A percentile compares a stretch with the other conserved stretches of the same genome.
Evolutionary conservation across 2,113 vertebrate species (phyloP).

Genomic region (Plotosus lineatus): DNA sequence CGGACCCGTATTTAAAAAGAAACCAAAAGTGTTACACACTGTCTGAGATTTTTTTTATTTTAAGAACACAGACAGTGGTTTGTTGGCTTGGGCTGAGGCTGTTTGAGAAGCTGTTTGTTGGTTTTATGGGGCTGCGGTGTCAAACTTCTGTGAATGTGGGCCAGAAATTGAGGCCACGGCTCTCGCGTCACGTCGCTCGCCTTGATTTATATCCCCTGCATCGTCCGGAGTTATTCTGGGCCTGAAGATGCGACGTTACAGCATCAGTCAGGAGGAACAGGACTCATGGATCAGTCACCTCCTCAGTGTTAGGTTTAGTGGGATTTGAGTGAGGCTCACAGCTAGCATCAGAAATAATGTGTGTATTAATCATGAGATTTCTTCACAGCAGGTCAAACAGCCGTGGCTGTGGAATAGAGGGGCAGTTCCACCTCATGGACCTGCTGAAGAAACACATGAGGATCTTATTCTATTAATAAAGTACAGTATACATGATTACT

Average conservation of each 20-base stretch:
- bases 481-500: neutral
- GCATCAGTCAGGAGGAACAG: neutral
- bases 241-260: slow-evolving; percentile 28
- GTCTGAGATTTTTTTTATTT: neutral
- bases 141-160: slow-evolving; percentile 60
- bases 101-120: slow-evolving; percentile 2
- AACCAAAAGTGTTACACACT: neutral
- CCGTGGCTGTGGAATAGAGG: neutral
- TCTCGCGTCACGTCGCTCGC: slow-evolving; percentile 51
- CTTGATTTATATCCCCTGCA: slow-evolving; percentile 65
- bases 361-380: neutral
- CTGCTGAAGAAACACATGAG: neutral
- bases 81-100: neutral
- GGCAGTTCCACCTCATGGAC: neutral
- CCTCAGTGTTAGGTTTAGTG: neutral
- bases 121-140: slow-evolving; percentile 5
- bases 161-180: slow-evolving; percentile 69
- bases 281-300: neutral
- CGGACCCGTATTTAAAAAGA: too few relatives aligned
- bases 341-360: neutral
- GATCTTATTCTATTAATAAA: slow-evolving; percentile 21
- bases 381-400: slow-evolving; percentile 16
- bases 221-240: slow-evolving; percentile 58
- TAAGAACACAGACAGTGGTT: neutral
- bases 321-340: too few relatives aligned